Base-by-base conservation (phyloP, 37 sponge, comb jelly and placozoan genomes). In the Aplysina aerophoba region DNA sequence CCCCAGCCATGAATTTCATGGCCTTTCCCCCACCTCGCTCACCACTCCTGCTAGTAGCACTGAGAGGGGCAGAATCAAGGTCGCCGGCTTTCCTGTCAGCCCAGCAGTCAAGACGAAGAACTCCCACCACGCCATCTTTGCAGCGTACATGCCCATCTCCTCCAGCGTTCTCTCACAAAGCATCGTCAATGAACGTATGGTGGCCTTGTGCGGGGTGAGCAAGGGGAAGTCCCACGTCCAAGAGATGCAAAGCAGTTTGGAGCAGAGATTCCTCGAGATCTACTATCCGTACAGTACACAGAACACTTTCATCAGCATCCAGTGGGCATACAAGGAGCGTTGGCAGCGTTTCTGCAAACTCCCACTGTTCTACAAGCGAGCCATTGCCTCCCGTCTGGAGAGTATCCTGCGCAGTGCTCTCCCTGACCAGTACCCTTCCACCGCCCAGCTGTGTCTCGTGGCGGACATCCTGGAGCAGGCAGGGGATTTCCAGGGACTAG, bases 121-220 rank as follows among this genome's bases (percentile, higher is more conserved):
- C 36, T 44, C 57, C 15, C 60, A 84, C 17, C 95, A 92, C 35
- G 79, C 89, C 74, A 38, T 90, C 37, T 95, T 79, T 44, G 90
- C 95, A 25, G 83, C 92, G 41, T 87, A 95, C 85, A 89, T 95
- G 36, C 95, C 95, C 22, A 64, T 90, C 28, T 15, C 61, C 30
- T 20, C 73, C 33, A 20, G 34, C 24, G 59, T 83, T 28, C 59
- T 87, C 73, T 50, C 87, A 28, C 62, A 75, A 28, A 85, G 85
- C 24, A 81, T 83, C 25, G 54, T 69, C n/a, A 95, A 91, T 65
- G 86, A 95, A 74, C 61, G 95, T 0, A 62, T 88, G 31, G 88
- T 85, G 22, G 93, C 87, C 27, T 88, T 95, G 22, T 92, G 87
- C 44, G 95, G 95, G 0, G 78, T 85, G 0, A 93, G 95, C 17